These are phyloP conservation scores for Condylura cristata DNA, from an alignment of 2,113 vertebrate genomes.

Conservation along the genomic window DNA sequence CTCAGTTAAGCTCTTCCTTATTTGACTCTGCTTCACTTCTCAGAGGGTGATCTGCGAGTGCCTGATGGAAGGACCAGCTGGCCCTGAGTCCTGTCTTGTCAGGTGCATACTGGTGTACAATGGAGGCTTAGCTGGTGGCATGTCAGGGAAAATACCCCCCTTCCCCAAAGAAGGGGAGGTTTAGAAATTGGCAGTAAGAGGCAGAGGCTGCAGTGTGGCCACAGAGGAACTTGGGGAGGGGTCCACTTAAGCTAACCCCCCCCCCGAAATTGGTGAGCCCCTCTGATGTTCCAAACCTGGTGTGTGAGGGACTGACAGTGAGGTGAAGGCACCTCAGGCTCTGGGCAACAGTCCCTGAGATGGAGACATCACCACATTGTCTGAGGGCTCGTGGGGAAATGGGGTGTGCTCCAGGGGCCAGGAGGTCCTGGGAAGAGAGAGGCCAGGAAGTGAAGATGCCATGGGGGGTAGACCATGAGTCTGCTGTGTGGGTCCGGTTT, in stretches of 20 bases:
- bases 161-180: background rate
- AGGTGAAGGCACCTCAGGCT: background rate
- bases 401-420: too few species aligned
- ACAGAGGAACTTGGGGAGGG: background rate
- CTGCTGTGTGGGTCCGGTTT: fast-evolving
- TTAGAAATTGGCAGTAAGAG: background rate
- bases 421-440: background rate
- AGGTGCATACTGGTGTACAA: fast-evolving
- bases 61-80: background rate
- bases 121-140: background rate
- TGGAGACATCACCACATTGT: background rate
- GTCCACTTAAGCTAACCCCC: background rate
- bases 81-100: background rate
- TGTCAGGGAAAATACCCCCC: background rate
- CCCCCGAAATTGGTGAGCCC: background rate
- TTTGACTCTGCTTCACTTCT: background rate
- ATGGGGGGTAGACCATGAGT: background rate
- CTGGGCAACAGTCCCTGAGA: background rate
- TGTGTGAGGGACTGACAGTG: background rate
- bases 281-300: background rate
- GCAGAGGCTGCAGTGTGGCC: background rate
- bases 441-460: background rate
- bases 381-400: background rate
- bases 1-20: background rate
- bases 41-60: background rate